A percentile compares a stretch with the other conserved stretches of the same genome.
Conservation (phyloP, 2,888 invertebrate species). For the Ceriagrion tenellum region DNA sequence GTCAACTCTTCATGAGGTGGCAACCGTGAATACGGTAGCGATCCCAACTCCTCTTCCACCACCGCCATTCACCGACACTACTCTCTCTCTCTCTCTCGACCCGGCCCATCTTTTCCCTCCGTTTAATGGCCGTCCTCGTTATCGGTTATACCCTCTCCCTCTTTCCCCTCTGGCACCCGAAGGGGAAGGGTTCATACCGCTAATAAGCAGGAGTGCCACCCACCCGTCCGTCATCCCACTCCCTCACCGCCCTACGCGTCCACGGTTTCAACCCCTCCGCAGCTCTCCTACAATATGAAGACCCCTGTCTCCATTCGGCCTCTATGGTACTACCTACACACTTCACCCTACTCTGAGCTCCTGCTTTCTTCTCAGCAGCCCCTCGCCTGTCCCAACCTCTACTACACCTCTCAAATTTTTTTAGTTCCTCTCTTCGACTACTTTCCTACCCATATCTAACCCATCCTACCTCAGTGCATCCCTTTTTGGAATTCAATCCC, state of each 20-base stretch:
- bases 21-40: no score
- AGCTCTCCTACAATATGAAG: not conserved
- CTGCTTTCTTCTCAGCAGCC: no score
- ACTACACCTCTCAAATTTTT: no score
- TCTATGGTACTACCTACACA: no score
- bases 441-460: no score
- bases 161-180: not conserved
- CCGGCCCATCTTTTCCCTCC: constrained; percentile 29
- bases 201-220: constrained; percentile 45
- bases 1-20: no score
- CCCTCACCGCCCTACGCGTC: not conserved
- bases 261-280: not conserved
- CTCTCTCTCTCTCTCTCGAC: not conserved
- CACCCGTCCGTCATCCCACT: not conserved
- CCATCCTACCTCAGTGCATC: no score
- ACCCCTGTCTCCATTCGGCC: not conserved
- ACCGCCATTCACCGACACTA: not conserved
- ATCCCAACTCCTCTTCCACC: not conserved
- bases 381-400: no score
- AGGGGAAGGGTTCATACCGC: constrained; percentile 33
- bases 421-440: no score
- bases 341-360: no score
- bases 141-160: constrained; percentile 41
- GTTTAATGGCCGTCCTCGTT: constrained; percentile 60
- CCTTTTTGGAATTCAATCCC: no score